A percentile compares a stretch with the other conserved stretches of the same genome.
Evolutionary conservation across 2,113 vertebrate species (phyloP).

Genomic region (Uria aalge): DNA sequence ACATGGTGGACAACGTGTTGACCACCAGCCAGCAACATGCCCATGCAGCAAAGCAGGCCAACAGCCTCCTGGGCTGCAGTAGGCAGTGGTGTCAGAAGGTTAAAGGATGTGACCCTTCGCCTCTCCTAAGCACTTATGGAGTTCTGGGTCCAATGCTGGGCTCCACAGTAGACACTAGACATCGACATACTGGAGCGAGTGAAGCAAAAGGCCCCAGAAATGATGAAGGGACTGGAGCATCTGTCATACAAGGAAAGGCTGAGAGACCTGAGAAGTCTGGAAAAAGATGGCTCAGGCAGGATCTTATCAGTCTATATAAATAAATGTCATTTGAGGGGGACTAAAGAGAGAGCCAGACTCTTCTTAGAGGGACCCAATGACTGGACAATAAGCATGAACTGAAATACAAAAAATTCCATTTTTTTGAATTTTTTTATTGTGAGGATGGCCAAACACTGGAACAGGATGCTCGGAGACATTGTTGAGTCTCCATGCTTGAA

Average conservation of each 20-base stretch:
- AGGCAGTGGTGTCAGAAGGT: not conserved
- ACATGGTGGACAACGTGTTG: not conserved
- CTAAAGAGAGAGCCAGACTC: not conserved
- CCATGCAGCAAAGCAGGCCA: not conserved
- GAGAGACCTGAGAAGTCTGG: not conserved
- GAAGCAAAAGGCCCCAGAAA: not conserved
- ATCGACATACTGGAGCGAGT: not conserved
- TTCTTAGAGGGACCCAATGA: not conserved
- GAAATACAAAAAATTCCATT: not conserved
- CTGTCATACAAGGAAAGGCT: not conserved
- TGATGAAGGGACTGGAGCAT: not conserved
- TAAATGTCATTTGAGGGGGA: not conserved
- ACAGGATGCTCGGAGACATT: not conserved
- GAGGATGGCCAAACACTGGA: not conserved
- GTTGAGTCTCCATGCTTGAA: not conserved
- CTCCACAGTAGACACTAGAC: not conserved
- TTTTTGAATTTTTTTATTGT: not conserved
- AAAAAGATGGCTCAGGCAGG: not conserved
- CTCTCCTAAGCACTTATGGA: not conserved
- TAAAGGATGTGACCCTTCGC: not conserved
- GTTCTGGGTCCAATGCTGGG: not conserved
- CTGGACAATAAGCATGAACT: not conserved
- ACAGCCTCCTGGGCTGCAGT: not conserved
- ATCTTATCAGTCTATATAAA: not conserved
- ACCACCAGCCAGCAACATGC: not conserved